These are phyloP conservation scores for Tillus elongatus DNA, from an alignment of 2,888 invertebrate genomes.

Conservation along the genomic window DNA sequence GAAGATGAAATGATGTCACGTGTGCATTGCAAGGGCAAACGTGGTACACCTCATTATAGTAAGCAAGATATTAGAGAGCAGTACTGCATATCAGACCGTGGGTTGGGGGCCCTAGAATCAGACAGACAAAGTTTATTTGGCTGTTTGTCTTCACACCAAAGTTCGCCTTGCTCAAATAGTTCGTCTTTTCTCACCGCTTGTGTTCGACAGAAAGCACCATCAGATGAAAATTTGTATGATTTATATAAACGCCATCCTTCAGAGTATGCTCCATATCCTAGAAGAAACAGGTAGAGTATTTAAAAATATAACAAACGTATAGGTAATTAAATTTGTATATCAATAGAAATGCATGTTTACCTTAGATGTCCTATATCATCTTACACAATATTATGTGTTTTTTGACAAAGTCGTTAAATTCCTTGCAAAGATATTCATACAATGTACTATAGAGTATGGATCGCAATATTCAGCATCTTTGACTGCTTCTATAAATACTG, in stretches of 20 bases:
- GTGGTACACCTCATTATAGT: slow-evolving; percentile 58
- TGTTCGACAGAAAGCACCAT: slow-evolving; percentile 75
- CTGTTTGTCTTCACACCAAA: slow-evolving; percentile 69
- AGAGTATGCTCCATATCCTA: slow-evolving; percentile 73
- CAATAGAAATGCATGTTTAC: background rate
- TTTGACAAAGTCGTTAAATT: slow-evolving; percentile 1
- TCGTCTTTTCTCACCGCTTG: slow-evolving; percentile 67
- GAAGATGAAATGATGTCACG: slow-evolving; percentile 73
- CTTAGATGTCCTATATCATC: too few species aligned
- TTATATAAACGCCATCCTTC: slow-evolving; percentile 42
- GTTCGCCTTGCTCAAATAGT: slow-evolving; percentile 57
- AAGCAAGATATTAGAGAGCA: slow-evolving; percentile 86
- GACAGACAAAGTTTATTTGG: slow-evolving; percentile 64
- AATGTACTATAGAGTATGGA: too few species aligned
- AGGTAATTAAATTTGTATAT: background rate
- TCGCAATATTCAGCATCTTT: too few species aligned
- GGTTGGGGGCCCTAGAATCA: slow-evolving; percentile 72
- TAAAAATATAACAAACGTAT: too few species aligned
- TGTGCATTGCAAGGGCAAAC: slow-evolving; percentile 50
- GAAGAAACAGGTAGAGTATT: too few species aligned
- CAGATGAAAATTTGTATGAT: slow-evolving; percentile 75
- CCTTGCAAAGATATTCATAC: too few species aligned
- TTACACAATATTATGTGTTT: background rate
- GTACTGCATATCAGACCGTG: slow-evolving; percentile 88
- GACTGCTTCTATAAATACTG: too few species aligned